A percentile compares a stretch with the other conserved stretches of the same genome.
These are phyloP conservation scores for Glareola pratincola DNA, from an alignment of 2,113 vertebrate genomes.

Conservation along the genomic window DNA sequence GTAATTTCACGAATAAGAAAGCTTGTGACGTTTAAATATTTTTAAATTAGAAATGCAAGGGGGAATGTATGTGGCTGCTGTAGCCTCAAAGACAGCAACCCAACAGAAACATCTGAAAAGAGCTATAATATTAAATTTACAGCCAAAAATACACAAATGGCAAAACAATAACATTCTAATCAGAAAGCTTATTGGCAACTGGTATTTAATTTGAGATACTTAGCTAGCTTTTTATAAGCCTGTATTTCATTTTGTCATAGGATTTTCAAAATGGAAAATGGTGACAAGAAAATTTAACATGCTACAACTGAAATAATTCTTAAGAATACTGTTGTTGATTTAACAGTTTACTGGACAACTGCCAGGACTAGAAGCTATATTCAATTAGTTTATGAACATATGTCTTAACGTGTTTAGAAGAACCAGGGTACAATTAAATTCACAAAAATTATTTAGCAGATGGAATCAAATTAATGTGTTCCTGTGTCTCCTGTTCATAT, in stretches of 20 bases:
- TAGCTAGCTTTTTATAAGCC: not conserved
- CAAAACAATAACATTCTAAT: not conserved
- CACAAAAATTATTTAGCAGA: slow-evolving; percentile 17
- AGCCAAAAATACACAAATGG: not conserved
- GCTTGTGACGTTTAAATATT: not conserved
- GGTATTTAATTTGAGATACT: not conserved
- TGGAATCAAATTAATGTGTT: not conserved
- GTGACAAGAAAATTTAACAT: not conserved
- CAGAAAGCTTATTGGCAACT: not conserved
- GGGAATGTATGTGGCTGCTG: not conserved
- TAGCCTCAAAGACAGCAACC: not conserved
- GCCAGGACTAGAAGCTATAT: not conserved
- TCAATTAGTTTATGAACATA: slow-evolving; percentile 33
- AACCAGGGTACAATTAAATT: not conserved
- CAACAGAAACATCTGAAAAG: not conserved
- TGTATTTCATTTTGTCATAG: not conserved
- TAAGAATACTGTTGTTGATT: not conserved
- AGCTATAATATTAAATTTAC: not conserved
- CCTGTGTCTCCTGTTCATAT: not conserved
- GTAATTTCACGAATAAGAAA: not conserved
- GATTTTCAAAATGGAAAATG: not conserved
- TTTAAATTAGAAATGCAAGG: not conserved
- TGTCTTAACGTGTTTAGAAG: not conserved
- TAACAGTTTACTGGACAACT: not conserved
- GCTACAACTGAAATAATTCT: not conserved